phyloP scores from a whole-genome alignment of 2,113 vertebrate genomes.

The Stomatorhinus ivindoensis region DNA sequence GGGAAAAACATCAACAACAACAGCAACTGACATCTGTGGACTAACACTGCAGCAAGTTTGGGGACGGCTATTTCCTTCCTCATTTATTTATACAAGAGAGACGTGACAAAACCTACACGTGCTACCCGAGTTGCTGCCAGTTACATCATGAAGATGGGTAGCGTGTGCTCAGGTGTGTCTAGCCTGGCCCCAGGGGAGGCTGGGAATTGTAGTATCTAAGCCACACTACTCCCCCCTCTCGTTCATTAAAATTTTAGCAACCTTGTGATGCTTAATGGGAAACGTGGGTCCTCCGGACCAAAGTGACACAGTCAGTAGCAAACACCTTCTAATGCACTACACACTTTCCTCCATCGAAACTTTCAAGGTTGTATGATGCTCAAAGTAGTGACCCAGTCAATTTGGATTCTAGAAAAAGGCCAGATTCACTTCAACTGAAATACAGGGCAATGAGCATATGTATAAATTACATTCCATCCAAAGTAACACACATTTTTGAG shows the following conservation, averaged over 20 bases:
- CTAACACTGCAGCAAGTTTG: background rate
- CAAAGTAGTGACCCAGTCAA: background rate
- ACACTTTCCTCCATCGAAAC: background rate
- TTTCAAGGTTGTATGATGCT: background rate
- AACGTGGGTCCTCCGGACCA: background rate
- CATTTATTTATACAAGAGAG: background rate
- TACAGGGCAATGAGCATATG: background rate
- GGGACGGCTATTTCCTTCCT: background rate
- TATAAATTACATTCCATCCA: background rate
- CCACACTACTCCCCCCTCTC: background rate
- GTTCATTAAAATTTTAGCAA: background rate
- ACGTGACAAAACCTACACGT: background rate
- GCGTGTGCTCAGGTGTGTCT: background rate
- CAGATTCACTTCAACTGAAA: background rate
- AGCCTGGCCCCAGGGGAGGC: background rate
- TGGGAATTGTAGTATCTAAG: conserved; percentile 1
- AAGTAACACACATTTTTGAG: background rate
- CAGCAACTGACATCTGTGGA: background rate
- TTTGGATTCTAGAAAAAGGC: background rate
- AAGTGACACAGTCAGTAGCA: background rate
- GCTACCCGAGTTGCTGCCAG: background rate
- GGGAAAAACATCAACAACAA: background rate
- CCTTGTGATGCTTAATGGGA: background rate
- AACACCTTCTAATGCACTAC: background rate
- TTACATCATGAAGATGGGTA: background rate